Evolutionary conservation across 2,888 invertebrate species (phyloP).

Genomic region (Oeneis ivallda): DNA sequence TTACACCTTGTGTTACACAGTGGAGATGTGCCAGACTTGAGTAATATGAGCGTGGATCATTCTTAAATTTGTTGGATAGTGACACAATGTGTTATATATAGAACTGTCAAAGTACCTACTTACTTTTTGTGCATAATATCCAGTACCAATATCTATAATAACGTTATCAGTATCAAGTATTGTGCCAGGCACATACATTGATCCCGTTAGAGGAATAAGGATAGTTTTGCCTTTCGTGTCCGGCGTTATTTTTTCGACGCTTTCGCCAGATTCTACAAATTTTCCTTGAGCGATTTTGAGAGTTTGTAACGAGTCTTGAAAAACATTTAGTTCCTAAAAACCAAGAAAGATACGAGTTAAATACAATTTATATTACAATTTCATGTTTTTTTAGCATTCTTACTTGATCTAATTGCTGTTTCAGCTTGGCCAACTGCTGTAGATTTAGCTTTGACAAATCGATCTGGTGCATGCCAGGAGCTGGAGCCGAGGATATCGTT

Average conservation of each 20-base stretch:
- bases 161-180: slow-evolving; percentile 92
- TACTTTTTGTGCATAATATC: slow-evolving; percentile 97
- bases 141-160: slow-evolving; percentile 97
- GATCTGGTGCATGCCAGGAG: slow-evolving; percentile 87
- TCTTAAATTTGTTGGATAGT: neutral
- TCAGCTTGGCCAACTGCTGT: slow-evolving; percentile 90
- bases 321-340: slow-evolving; percentile 89
- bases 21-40: no score
- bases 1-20: no score
- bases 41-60: neutral
- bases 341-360: slow-evolving; percentile 12
- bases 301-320: slow-evolving; percentile 94
- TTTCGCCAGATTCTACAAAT: slow-evolving; percentile 93
- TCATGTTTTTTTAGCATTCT: slow-evolving; percentile 27
- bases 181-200: slow-evolving; percentile 98
- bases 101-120: slow-evolving; percentile 57
- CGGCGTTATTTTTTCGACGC: slow-evolving; percentile 89
- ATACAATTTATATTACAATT: neutral
- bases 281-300: slow-evolving; percentile 95
- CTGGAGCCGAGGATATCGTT: slow-evolving; percentile 82
- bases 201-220: slow-evolving; percentile 96
- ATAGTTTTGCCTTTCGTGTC: slow-evolving; percentile 91
- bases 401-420: slow-evolving; percentile 93
- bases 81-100: slow-evolving; percentile 8
- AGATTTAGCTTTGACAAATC: slow-evolving; percentile 90